Evolutionary conservation across 2,888 invertebrate genomes (phyloP).

Genomic region (Hecatera dysodea): DNA sequence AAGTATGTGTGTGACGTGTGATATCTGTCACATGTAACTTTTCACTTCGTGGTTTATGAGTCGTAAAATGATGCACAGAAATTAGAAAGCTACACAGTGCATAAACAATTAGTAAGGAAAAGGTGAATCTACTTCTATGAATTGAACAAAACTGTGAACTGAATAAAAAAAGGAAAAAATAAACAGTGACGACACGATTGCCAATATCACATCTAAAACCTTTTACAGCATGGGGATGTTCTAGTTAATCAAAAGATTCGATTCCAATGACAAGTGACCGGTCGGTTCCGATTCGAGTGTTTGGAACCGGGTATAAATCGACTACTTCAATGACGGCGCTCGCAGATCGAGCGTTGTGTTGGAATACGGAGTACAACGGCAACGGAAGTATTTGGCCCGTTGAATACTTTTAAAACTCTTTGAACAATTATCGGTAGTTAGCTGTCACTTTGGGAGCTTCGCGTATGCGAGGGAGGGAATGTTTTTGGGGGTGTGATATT

Average conservation of each 20-base stretch:
- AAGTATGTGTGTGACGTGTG: background rate
- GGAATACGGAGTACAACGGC: conserved; percentile 33
- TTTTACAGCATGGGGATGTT: conserved; percentile 39
- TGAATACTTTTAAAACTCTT: no score
- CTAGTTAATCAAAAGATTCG: conserved; percentile 56
- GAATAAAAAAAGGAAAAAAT: background rate
- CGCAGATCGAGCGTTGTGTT: conserved; percentile 32
- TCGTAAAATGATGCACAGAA: background rate
- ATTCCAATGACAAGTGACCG: conserved; percentile 58
- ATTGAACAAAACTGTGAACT: background rate
- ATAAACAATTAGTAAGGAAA: no score
- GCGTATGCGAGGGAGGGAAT: background rate
- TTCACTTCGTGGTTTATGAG: background rate
- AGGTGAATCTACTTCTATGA: no score
- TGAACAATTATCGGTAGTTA: conserved; percentile 39
- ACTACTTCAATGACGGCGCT: conserved; percentile 32
- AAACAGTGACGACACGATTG: background rate
- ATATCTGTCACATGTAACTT: background rate
- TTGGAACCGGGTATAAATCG: conserved; percentile 55
- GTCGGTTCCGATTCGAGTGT: conserved; percentile 54
- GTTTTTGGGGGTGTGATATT: background rate
- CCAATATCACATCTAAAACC: conserved; percentile 15
- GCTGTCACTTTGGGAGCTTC: conserved; percentile 2
- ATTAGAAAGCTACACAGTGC: no score
- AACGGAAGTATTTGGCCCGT: conserved; percentile 15